phyloP scores from a whole-genome alignment of 2,797 vertebrate species.

The Tachyglossus aculeatus region DNA sequence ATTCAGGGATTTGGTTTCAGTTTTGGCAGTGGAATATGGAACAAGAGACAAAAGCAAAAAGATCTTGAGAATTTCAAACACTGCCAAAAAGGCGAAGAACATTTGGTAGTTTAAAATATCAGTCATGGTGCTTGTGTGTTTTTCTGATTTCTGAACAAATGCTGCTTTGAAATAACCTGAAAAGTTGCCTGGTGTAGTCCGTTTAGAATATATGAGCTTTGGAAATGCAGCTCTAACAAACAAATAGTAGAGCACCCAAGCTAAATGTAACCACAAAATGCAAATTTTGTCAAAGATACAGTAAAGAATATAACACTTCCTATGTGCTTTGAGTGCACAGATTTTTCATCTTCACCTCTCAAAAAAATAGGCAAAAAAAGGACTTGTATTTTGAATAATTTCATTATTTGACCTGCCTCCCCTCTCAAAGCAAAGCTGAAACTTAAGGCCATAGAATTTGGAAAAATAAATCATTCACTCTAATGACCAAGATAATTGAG shows the following conservation, averaged over 20 bases:
- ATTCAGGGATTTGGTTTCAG: conserved; percentile 36
- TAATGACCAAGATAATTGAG: too few species aligned
- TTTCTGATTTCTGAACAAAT: background rate
- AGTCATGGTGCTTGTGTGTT: background rate
- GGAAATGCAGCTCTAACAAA: conserved; percentile 16
- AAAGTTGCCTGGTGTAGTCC: background rate
- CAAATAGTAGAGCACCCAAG: conserved; percentile 8
- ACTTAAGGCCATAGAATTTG: background rate
- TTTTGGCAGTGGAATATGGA: background rate
- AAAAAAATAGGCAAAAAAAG: too few species aligned
- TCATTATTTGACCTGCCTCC: background rate
- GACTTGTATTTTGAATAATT: too few species aligned
- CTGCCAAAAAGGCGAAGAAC: conserved; percentile 18
- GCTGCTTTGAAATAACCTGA: background rate
- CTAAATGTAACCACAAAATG: background rate
- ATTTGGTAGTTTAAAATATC: conserved; percentile 4
- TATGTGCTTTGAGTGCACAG: background rate
- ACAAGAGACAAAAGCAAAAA: background rate
- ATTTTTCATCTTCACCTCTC: background rate
- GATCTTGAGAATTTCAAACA: conserved; percentile 24
- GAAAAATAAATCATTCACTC: too few species aligned
- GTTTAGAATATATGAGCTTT: background rate
- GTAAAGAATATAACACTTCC: background rate
- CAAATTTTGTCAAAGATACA: conserved; percentile 12
- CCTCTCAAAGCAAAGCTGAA: background rate